Conservation (phyloP, 2,888 invertebrate genomes). For the Melanophora roralis region DNA sequence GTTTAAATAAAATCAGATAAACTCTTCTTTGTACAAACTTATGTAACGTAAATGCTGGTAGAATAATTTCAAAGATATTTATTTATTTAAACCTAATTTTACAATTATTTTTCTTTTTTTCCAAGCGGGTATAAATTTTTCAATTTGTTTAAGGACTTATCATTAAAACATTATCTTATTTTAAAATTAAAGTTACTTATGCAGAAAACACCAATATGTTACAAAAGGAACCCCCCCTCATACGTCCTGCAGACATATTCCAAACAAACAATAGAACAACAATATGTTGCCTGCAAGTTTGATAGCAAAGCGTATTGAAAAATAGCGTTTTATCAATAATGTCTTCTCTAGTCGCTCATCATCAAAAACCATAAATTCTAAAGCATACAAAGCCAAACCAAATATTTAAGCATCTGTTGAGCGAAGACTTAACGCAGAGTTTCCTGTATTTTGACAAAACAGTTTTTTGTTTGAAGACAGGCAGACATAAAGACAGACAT, state of each 20-base stretch:
- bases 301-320: not conserved
- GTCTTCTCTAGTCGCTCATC: slow-evolving; percentile 46
- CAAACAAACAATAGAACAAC: not conserved
- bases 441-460: slow-evolving; percentile 19
- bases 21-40: no score
- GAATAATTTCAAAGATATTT: not conserved
- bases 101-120: slow-evolving; percentile 28
- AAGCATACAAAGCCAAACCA: slow-evolving; percentile 3
- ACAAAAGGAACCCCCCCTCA: not conserved
- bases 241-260: no score
- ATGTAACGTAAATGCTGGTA: no score
- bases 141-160: not conserved
- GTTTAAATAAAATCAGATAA: no score
- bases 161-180: not conserved
- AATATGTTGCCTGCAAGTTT: not conserved
- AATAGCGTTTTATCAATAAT: slow-evolving; percentile 46
- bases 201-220: not conserved
- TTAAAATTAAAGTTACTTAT: not conserved
- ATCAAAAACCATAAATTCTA: slow-evolving; percentile 50
- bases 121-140: not conserved
- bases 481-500: not conserved
- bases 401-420: slow-evolving; percentile 49
- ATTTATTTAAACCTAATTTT: not conserved
- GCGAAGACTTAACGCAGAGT: slow-evolving; percentile 26
- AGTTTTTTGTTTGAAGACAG: not conserved